A percentile compares a stretch with the other conserved stretches of the same genome.
Conservation (phyloP, 2,113 vertebrate species). For the Ammospiza nelsoni region DNA sequence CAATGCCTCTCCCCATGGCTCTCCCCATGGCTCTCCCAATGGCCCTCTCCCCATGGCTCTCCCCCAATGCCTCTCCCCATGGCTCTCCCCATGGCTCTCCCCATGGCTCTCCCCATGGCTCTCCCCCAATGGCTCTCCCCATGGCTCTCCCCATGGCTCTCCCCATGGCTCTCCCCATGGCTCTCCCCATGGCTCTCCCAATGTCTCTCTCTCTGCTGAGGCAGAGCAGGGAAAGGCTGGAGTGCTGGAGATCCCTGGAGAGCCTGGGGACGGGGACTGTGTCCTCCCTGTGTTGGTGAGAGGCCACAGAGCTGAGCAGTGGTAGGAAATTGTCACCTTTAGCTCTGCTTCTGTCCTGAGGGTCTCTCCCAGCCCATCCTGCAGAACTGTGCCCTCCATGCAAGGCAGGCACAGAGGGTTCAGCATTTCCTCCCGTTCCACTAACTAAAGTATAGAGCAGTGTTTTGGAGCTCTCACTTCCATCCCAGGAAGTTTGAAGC, state of each 20-base stretch:
- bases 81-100: too few relatives aligned
- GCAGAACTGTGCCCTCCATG: background rate
- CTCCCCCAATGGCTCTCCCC: too few relatives aligned
- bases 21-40: too few relatives aligned
- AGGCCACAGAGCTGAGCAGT: background rate
- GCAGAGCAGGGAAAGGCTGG: background rate
- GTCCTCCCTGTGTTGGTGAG: accelerated
- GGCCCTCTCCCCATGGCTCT: too few relatives aligned
- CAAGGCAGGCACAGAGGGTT: background rate
- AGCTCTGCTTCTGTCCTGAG: background rate
- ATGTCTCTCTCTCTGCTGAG: background rate
- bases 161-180: too few relatives aligned
- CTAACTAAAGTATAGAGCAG: background rate
- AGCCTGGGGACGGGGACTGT: background rate
- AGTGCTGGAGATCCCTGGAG: background rate
- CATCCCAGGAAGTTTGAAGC: background rate
- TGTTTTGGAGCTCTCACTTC: background rate
- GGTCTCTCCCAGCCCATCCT: background rate
- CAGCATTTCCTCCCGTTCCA: background rate
- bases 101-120: too few relatives aligned
- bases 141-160: too few relatives aligned
- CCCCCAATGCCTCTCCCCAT: too few relatives aligned
- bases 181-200: too few relatives aligned
- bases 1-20: too few relatives aligned
- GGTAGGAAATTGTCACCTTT: accelerated